Percentiles rank a stretch among this genome's conserved stretches.
Conservation (phyloP, 2,888 invertebrate species). For the Falcaria lacertinaria region DNA sequence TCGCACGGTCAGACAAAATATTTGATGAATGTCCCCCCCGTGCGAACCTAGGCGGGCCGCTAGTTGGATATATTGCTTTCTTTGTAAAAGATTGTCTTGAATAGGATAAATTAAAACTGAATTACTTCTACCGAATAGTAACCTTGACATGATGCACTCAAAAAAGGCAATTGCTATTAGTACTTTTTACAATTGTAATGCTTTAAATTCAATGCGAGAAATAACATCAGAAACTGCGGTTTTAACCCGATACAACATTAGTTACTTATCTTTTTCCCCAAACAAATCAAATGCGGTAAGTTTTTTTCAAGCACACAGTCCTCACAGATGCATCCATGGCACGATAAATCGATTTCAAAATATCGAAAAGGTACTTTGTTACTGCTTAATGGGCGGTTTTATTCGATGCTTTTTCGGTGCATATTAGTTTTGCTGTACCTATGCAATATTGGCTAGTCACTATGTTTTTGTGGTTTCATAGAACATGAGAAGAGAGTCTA, state of each 20-base stretch:
- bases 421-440: constrained; percentile 1
- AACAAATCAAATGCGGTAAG: constrained; percentile 18
- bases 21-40: too few relatives aligned
- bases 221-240: neutral
- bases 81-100: too few relatives aligned
- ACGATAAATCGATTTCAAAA: constrained; percentile 28
- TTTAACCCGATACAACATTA: neutral
- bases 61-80: too few relatives aligned
- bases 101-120: too few relatives aligned
- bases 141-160: too few relatives aligned
- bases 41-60: too few relatives aligned
- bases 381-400: constrained; percentile 21
- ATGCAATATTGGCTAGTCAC: neutral
- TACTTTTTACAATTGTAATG: too few relatives aligned
- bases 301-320: constrained; percentile 39
- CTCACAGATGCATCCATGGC: constrained; percentile 43
- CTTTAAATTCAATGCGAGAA: neutral
- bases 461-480: too few relatives aligned
- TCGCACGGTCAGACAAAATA: too few relatives aligned
- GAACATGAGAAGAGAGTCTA: too few relatives aligned
- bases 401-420: constrained; percentile 7
- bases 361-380: constrained; percentile 25
- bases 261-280: constrained; percentile 6
- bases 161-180: too few relatives aligned
- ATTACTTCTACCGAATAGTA: too few relatives aligned